Evolutionary conservation across 1,140 invertebrate species (phyloP).

Genomic region (Zaprionus inermis): DNA sequence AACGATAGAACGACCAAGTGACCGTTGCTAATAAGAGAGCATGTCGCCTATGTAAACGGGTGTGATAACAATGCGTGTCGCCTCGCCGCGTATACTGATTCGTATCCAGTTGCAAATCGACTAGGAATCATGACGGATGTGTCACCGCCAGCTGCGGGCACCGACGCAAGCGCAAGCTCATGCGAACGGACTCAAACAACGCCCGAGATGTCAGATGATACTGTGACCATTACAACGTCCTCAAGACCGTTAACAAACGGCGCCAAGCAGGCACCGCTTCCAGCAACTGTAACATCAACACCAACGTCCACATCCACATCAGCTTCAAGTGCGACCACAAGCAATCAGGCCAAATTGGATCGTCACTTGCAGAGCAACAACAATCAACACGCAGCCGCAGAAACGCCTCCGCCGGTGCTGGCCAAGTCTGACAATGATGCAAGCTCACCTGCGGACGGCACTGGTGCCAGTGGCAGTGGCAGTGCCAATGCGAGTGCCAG

Average conservation of each 20-base stretch:
- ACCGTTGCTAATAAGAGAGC: constrained; percentile 12
- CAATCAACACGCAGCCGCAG: constrained; percentile 51
- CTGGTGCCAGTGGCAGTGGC: neutral
- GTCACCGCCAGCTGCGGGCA: constrained; percentile 58
- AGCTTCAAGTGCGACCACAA: constrained; percentile 38
- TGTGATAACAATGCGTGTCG: constrained; percentile 42
- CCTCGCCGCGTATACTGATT: neutral
- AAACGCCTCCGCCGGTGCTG: neutral
- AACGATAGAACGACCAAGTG: constrained; percentile 14
- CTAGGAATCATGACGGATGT: constrained; percentile 75
- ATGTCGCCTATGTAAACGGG: constrained; percentile 12
- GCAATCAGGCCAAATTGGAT: constrained; percentile 56
- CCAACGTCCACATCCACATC: neutral
- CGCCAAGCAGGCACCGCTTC: constrained; percentile 49
- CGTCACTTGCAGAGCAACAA: constrained; percentile 65
- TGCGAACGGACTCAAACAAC: constrained; percentile 19
- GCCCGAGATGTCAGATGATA: constrained; percentile 42
- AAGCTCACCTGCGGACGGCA: constrained; percentile 32
- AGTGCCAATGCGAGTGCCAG: neutral
- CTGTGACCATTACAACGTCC: constrained; percentile 39
- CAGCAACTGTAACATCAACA: constrained; percentile 24
- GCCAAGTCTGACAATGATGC: constrained; percentile 26
- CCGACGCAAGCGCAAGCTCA: constrained; percentile 21
- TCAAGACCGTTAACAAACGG: constrained; percentile 68
- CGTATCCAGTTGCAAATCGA: constrained; percentile 7